Evolutionary conservation across 2,888 invertebrate genomes (phyloP).

Genomic region (Macropis europaea): DNA sequence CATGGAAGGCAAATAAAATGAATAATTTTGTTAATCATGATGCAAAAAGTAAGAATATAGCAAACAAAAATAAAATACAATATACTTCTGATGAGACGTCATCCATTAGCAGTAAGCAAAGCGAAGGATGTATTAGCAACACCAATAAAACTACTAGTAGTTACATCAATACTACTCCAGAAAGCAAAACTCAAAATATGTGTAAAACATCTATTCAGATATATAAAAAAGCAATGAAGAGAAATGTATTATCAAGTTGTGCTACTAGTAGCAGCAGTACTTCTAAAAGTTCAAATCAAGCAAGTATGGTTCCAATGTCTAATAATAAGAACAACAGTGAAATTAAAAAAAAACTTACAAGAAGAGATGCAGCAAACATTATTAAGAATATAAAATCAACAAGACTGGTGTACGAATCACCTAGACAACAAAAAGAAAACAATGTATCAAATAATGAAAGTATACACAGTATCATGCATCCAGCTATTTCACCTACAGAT

Average conservation of each 20-base stretch:
- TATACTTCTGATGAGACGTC: slow-evolving; percentile 63
- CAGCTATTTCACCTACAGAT: slow-evolving; percentile 38
- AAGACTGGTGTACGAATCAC: slow-evolving; percentile 55
- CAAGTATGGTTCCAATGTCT: neutral
- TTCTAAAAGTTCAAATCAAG: neutral
- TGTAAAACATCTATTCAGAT: neutral
- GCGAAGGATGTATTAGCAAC: slow-evolving; percentile 6
- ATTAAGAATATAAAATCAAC: slow-evolving; percentile 57
- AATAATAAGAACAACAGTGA: neutral
- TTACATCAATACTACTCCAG: slow-evolving; percentile 30
- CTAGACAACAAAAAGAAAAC: slow-evolving; percentile 33
- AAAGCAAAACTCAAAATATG: neutral
- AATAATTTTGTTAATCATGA: neutral
- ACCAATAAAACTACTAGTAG: slow-evolving; percentile 33
- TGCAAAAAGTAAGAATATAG: neutral
- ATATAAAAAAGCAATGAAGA: neutral
- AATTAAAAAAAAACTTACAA: slow-evolving; percentile 36
- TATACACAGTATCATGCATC: slow-evolving; percentile 31
- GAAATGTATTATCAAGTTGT: neutral
- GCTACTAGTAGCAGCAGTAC: neutral
- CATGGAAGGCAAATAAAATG: neutral
- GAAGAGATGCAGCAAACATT: slow-evolving; percentile 59
- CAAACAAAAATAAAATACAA: slow-evolving; percentile 10
- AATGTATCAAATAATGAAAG: slow-evolving; percentile 37
- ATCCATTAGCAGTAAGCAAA: slow-evolving; percentile 21